phyloP scores from a whole-genome alignment of 2,113 vertebrate genomes.

The Regulus satrapa region DNA sequence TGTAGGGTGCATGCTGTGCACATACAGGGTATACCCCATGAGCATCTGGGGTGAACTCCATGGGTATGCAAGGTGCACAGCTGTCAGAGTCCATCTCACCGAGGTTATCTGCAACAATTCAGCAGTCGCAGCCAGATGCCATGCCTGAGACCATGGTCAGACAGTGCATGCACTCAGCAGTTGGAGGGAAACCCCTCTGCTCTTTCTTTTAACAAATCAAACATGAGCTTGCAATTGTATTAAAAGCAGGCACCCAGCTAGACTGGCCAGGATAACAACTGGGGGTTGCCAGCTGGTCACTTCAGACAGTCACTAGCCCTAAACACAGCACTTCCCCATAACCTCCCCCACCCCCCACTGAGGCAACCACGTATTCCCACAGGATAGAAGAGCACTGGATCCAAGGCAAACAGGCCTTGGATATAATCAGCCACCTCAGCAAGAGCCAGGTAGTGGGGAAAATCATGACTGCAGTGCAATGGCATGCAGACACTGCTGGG shows the following conservation, averaged over 20 bases:
- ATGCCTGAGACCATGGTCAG: background rate
- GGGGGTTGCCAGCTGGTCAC: background rate
- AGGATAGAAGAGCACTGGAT: background rate
- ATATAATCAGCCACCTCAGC: background rate
- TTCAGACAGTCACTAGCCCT: background rate
- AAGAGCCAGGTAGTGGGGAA: background rate
- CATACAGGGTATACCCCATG: rapidly evolving
- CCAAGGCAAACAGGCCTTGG: rapidly evolving
- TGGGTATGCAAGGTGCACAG: rapidly evolving
- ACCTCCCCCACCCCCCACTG: rapidly evolving
- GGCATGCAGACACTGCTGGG: rapidly evolving
- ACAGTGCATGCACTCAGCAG: rapidly evolving
- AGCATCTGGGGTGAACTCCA: rapidly evolving
- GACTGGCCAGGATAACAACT: background rate
- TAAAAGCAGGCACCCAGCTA: background rate
- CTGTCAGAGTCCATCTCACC: background rate
- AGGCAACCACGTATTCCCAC: background rate
- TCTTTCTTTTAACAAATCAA: background rate
- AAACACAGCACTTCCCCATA: rapidly evolving
- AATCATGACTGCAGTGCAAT: background rate
- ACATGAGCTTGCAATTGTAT: background rate
- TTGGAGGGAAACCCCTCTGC: background rate
- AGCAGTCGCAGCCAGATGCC: background rate
- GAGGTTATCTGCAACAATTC: background rate
- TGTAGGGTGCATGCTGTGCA: background rate